Evolutionary conservation across 2,888 invertebrate genomes (phyloP).

Genomic region (Nomada flava): DNA sequence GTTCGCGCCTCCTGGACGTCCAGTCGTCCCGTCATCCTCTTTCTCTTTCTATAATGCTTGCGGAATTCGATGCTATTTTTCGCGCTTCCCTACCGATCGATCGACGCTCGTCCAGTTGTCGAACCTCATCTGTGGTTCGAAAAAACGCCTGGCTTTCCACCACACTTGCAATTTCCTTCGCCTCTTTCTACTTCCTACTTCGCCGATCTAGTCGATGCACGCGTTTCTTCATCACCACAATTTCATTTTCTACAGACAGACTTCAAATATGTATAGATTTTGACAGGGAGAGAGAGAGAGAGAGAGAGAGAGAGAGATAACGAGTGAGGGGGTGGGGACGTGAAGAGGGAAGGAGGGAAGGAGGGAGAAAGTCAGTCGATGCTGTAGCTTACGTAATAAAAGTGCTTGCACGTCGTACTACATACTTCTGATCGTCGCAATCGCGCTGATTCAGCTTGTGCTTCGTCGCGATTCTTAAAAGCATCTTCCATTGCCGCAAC

Average conservation of each 20-base stretch:
- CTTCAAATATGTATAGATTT: no score
- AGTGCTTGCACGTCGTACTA: constrained; percentile 29
- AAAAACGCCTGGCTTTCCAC: constrained; percentile 1
- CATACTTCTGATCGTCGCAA: constrained; percentile 14
- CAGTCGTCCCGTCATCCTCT: no score
- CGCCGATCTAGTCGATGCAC: no score
- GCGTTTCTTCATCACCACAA: no score
- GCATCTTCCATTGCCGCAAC: background rate
- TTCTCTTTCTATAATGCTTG: no score
- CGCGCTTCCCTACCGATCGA: constrained; percentile 17
- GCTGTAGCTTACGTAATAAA: constrained; percentile 55
- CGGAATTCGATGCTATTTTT: background rate
- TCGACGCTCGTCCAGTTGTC: background rate
- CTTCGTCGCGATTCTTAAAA: constrained; percentile 7
- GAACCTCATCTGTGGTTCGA: background rate
- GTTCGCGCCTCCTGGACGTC: no score
- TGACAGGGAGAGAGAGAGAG: no score
- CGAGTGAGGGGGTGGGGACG: no score
- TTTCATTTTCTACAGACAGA: no score
- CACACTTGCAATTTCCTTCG: constrained; percentile 2
- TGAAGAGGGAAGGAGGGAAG: no score
- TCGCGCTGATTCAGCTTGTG: constrained; percentile 50
- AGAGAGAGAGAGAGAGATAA: no score
- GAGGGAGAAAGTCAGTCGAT: background rate
- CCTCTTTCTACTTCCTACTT: background rate